These are phyloP conservation scores for Bufotes viridis DNA, from an alignment of 2,797 vertebrate species.

Conservation along the genomic window DNA sequence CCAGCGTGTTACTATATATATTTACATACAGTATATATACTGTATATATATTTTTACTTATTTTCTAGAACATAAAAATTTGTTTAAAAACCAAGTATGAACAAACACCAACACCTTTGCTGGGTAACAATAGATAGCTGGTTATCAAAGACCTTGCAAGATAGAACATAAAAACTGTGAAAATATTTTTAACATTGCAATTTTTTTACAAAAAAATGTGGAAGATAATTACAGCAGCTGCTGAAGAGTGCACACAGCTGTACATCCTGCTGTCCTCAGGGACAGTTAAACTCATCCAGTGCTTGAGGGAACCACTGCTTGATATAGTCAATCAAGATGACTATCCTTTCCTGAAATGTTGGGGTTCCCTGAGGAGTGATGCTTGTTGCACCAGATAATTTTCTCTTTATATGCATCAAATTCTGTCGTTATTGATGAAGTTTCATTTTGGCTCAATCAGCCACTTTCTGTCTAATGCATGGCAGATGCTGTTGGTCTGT, in stretches of 20 bases:
- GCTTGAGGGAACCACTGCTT: neutral
- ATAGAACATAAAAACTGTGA: neutral
- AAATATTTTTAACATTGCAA: neutral
- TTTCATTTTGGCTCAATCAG: slow-evolving; percentile 2
- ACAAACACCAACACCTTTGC: too few relatives aligned
- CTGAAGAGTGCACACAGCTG: neutral
- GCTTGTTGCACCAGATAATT: slow-evolving; percentile 26
- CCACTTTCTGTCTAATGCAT: neutral
- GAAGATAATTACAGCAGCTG: slow-evolving; percentile 18
- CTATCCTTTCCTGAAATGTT: slow-evolving; percentile 13
- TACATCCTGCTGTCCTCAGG: neutral
- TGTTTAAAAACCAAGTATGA: too few relatives aligned
- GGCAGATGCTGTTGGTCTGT: neutral
- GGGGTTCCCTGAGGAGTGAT: neutral
- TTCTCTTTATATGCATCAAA: slow-evolving; percentile 24
- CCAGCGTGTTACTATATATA: too few relatives aligned
- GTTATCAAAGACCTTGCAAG: too few relatives aligned
- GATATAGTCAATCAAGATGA: slow-evolving; percentile 22
- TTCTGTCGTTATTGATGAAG: slow-evolving; percentile 1
- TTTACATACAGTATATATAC: too few relatives aligned
- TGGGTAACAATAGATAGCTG: too few relatives aligned
- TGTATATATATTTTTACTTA: too few relatives aligned
- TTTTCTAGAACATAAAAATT: too few relatives aligned
- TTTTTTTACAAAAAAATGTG: neutral
- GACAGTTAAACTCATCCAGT: slow-evolving; percentile 29